Percentiles rank a stretch among this genome's conserved stretches.
phyloP scores from a whole-genome alignment of 2,797 vertebrate genomes.

The Toxotes lorentzi region DNA sequence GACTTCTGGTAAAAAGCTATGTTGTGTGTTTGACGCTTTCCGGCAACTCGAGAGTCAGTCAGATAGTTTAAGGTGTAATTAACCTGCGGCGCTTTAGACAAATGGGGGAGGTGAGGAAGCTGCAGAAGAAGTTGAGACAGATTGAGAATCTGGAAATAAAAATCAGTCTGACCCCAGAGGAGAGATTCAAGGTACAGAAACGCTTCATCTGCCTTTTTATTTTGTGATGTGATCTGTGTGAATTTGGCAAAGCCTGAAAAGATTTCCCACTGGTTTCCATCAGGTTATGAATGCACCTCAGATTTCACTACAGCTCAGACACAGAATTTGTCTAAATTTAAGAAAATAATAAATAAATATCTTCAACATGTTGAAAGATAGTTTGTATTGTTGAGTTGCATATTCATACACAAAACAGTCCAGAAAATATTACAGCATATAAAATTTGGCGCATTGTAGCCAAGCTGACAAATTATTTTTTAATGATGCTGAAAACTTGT shows the following conservation, averaged over 20 bases:
- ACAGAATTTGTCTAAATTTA: slow-evolving; percentile 6
- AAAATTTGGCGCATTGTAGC: not conserved
- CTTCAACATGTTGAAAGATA: not conserved
- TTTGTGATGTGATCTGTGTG: slow-evolving; percentile 7
- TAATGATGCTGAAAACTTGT: slow-evolving; percentile 7
- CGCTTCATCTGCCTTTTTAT: slow-evolving; percentile 38
- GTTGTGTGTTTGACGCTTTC: slow-evolving; percentile 12
- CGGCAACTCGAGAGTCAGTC: not conserved
- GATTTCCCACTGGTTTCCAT: slow-evolving; percentile 40
- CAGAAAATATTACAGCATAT: not conserved
- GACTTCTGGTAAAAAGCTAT: slow-evolving; percentile 7
- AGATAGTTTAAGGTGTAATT: not conserved
- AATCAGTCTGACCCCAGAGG: slow-evolving; percentile 83
- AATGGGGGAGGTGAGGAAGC: slow-evolving; percentile 89
- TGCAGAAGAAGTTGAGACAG: slow-evolving; percentile 90
- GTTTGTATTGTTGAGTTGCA: not conserved
- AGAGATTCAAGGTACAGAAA: slow-evolving; percentile 86
- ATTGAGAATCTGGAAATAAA: slow-evolving; percentile 90
- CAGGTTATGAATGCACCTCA: slow-evolving; percentile 20
- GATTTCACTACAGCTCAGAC: slow-evolving; percentile 9
- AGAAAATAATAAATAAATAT: slow-evolving; percentile 21
- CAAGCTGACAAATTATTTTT: slow-evolving; percentile 15
- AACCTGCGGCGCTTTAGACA: slow-evolving; percentile 27
- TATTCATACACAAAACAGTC: not conserved
- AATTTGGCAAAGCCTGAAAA: slow-evolving; percentile 32